Evolutionary conservation across 2,888 invertebrate species (phyloP).

Genomic region (Cerceris rybyensis): DNA sequence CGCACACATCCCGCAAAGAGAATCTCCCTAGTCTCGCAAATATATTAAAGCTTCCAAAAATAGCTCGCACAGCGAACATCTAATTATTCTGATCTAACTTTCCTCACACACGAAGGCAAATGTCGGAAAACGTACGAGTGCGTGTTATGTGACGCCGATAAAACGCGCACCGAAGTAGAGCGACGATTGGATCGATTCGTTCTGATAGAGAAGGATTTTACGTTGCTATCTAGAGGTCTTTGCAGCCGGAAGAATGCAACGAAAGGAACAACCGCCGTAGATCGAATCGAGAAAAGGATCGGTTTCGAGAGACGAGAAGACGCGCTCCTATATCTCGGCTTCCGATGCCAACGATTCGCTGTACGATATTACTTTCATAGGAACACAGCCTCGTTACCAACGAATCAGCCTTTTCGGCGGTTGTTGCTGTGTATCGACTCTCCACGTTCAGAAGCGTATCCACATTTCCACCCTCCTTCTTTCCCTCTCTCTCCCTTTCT

Average conservation of each 20-base stretch:
- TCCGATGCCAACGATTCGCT: not conserved
- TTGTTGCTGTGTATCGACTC: not conserved
- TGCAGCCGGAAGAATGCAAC: no score
- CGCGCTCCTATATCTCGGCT: slow-evolving; percentile 15
- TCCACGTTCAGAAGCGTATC: no score
- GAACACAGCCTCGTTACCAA: slow-evolving; percentile 57
- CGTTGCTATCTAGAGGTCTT: no score
- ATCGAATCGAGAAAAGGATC: no score
- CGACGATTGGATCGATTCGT: no score
- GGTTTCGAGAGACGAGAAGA: not conserved
- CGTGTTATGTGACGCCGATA: no score
- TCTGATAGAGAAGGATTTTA: no score
- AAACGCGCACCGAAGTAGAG: no score
- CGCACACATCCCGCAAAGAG: slow-evolving; percentile 22
- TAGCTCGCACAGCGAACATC: slow-evolving; percentile 58
- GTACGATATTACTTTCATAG: slow-evolving; percentile 54
- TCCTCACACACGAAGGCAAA: slow-evolving; percentile 73
- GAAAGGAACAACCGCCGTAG: no score
- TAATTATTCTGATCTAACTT: slow-evolving; percentile 60
- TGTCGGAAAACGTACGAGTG: slow-evolving; percentile 69
- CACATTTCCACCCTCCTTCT: no score
- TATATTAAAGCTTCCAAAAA: slow-evolving; percentile 67
- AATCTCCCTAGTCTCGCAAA: slow-evolving; percentile 21
- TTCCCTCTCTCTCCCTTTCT: no score
- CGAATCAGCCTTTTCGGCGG: slow-evolving; percentile 32